Conservation (phyloP, 2,888 invertebrate species). For the Netelia melanura region DNA sequence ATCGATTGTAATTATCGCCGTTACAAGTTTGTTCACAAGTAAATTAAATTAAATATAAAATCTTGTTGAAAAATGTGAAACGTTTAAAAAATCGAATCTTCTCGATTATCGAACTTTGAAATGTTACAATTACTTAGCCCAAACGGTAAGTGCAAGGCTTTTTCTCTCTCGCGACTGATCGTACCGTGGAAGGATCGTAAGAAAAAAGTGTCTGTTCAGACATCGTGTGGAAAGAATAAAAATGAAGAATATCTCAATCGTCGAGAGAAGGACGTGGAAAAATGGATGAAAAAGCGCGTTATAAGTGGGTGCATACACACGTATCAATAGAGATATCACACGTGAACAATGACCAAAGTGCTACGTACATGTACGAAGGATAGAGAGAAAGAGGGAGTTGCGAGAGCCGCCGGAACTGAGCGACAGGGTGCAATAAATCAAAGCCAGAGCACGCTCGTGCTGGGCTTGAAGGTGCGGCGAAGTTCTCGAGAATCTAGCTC, state of each 20-base stretch:
- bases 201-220: neutral
- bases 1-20: too few relatives aligned
- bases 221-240: neutral
- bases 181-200: neutral
- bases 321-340: neutral
- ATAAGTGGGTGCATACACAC: neutral
- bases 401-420: slow-evolving; percentile 40
- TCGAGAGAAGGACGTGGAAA: neutral
- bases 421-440: slow-evolving; percentile 48
- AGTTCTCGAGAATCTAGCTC: slow-evolving; percentile 23
- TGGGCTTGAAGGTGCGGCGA: slow-evolving; percentile 29
- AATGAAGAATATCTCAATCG: slow-evolving; percentile 8
- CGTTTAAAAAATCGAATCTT: too few relatives aligned
- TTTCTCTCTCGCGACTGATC: neutral
- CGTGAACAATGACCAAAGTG: slow-evolving; percentile 36
- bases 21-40: too few relatives aligned
- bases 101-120: neutral
- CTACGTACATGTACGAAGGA: neutral
- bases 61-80: too few relatives aligned
- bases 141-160: neutral
- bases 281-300: slow-evolving; percentile 21
- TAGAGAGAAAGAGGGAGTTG: neutral
- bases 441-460: neutral
- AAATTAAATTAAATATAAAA: too few relatives aligned
- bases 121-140: neutral